These are phyloP conservation scores for Thalassarche chlororhynchos DNA, from an alignment of 2,113 vertebrate species.

Conservation along the genomic window DNA sequence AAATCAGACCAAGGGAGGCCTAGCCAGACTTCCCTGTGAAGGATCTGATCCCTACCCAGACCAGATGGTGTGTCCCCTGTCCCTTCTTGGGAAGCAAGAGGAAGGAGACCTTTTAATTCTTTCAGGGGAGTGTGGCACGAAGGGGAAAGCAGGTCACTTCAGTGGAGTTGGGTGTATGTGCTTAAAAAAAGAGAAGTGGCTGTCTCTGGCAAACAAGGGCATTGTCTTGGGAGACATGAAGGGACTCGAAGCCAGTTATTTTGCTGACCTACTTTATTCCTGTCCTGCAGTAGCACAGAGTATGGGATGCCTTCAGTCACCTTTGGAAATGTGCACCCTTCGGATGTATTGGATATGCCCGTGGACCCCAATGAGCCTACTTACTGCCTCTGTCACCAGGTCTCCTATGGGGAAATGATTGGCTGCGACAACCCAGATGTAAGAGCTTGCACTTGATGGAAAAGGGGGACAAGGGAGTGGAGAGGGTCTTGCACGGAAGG, in stretches of 20 bases:
- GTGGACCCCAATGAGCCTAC: constrained; percentile 98
- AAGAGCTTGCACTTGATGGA: constrained; percentile 62
- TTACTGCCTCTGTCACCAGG: constrained; percentile 98
- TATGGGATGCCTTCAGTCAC: constrained; percentile 88
- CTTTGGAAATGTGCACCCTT: constrained; percentile 92
- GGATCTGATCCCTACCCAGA: neutral
- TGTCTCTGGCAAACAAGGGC: neutral
- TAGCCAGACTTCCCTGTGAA: neutral
- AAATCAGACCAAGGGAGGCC: neutral
- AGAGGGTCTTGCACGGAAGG: neutral
- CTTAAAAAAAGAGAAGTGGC: neutral
- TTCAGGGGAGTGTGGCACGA: neutral
- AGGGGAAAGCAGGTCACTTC: neutral
- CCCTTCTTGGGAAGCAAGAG: neutral
- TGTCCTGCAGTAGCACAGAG: constrained; percentile 82
- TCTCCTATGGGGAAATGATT: constrained; percentile 99
- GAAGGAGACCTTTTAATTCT: neutral
- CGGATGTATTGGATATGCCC: constrained; percentile 98
- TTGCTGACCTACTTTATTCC: neutral
- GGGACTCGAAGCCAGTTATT: neutral
- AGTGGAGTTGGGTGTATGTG: neutral
- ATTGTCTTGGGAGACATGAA: neutral
- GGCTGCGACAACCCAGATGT: constrained; percentile 98
- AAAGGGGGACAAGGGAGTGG: neutral
- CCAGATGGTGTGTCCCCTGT: neutral